Percentiles rank a stretch among this genome's conserved stretches.
Evolutionary conservation across 2,888 invertebrate species (phyloP).

Genomic region (Eristalis pertinax): DNA sequence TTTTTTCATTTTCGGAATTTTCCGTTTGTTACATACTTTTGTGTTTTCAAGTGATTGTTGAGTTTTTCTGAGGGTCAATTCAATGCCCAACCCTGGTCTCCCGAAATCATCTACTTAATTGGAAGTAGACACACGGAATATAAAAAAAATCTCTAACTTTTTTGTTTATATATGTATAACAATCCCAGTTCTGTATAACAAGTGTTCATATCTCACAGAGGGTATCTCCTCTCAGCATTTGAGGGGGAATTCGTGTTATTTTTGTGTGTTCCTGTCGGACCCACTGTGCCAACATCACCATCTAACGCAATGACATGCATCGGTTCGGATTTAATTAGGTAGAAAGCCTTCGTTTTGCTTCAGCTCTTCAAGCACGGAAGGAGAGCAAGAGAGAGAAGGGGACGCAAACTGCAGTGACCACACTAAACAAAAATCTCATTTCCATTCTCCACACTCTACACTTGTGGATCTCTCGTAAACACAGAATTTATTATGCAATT

Average conservation of each 20-base stretch:
- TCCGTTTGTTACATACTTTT: constrained; percentile 32
- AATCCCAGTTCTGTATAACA: constrained; percentile 38
- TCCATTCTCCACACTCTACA: background rate
- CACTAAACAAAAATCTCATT: constrained; percentile 3
- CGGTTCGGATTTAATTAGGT: constrained; percentile 64
- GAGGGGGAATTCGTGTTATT: background rate
- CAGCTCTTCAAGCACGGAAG: constrained; percentile 26
- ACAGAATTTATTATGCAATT: constrained; percentile 36
- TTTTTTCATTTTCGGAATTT: constrained; percentile 50
- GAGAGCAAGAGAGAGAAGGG: background rate
- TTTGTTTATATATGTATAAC: background rate
- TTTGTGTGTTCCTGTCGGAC: background rate
- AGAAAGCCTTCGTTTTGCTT: constrained; percentile 62
- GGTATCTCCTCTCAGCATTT: constrained; percentile 3
- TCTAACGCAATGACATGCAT: constrained; percentile 53
- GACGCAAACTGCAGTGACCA: background rate
- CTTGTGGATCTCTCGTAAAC: constrained; percentile 27
- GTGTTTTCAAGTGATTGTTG: constrained; percentile 36
- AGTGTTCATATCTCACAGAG: constrained; percentile 59
- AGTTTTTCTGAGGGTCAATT: constrained; percentile 48
- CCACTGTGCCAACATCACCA: background rate
- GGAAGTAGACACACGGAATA: constrained; percentile 23
- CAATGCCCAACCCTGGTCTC: constrained; percentile 27
- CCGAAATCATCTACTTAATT: constrained; percentile 46
- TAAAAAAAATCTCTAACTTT: constrained; percentile 7